Evolutionary conservation across 2,888 invertebrate genomes (phyloP), one percentile per base, ranked within the genome.

Genomic region (Acrobasis repandana): DNA sequence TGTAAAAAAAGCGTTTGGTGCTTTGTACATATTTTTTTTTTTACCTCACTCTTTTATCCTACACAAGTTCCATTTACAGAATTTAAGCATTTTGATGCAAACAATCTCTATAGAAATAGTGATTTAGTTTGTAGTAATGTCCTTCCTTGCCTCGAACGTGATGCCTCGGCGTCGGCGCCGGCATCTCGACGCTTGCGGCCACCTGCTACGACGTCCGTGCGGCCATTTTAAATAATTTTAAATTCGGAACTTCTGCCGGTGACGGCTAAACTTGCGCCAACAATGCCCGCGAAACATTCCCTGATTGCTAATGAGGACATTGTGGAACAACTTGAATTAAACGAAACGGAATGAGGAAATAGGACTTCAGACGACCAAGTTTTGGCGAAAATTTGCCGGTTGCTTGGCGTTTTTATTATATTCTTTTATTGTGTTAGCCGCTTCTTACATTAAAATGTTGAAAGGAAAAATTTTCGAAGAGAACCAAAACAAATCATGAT

Each of bases 261-360:
- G 88, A 87, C 85, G 81, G 82, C 82, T 83, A 77, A 88, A 86
- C 84, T 86, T 85, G 72, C 66, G 73, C 79, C 80, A 85, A 88
- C 86, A 86, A 85, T 85, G 81, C 73, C 76, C 81, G 76, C 83
- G 83, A 80, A 86, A 87, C 86, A 89, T 83, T 86, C 82, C 74
- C 79, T 84, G 87, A 89, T 88, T 89, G 88, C 86, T 88, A 90
- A 90, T 89, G 87, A 90, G 88, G 79, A 85, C 85, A 86, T 86
- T 86, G 84, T 84, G 79, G 82, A 79, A 80, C 80, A 83, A 83
- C 79, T 85, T 80, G 82, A 80, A 83, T 82, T 81, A 78, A 82
- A 79, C 82, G 75, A 79, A 79, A 82, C 79, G 80, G 81, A 82
- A 83, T 79, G 80, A 84, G 78, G 74, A 79, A 69, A 66, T 68